phyloP scores from a whole-genome alignment of 2,888 invertebrate genomes.

The Eilema griseolum region DNA sequence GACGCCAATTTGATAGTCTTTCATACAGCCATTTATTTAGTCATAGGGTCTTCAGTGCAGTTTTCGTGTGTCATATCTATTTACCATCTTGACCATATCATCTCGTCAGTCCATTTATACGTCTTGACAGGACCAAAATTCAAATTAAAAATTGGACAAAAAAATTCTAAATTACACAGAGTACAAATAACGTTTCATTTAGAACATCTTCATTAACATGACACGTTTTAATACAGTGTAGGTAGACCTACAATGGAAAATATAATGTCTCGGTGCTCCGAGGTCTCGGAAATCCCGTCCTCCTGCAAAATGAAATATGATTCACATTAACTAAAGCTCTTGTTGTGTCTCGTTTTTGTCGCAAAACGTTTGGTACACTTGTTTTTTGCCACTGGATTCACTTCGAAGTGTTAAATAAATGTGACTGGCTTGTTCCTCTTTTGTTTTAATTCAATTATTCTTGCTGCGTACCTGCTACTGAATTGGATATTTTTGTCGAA shows the following conservation, averaged over 20 bases:
- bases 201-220: conserved; percentile 66
- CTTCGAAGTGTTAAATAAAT: conserved; percentile 66
- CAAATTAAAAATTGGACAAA: conserved; percentile 14
- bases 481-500: conserved; percentile 47
- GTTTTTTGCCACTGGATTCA: conserved; percentile 67
- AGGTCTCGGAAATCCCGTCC: conserved; percentile 72
- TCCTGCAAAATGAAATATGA: conserved; percentile 78
- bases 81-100: neutral
- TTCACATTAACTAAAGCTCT: conserved; percentile 79
- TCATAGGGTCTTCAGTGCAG: too few relatives aligned
- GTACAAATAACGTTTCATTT: conserved; percentile 50
- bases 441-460: conserved; percentile 64
- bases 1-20: neutral
- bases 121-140: neutral
- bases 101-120: neutral
- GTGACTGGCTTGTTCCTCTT: conserved; percentile 54
- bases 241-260: conserved; percentile 61
- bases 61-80: neutral
- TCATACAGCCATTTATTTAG: neutral
- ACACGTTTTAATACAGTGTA: conserved; percentile 67
- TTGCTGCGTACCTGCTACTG: conserved; percentile 50
- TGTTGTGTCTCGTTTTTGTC: conserved; percentile 79
- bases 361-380: conserved; percentile 66
- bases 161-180: conserved; percentile 40
- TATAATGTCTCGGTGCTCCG: conserved; percentile 61